Evolutionary conservation across 2,888 invertebrate genomes (phyloP), one percentile per base, ranked within the genome.

Genomic region (Leptogaster cylindrica): DNA sequence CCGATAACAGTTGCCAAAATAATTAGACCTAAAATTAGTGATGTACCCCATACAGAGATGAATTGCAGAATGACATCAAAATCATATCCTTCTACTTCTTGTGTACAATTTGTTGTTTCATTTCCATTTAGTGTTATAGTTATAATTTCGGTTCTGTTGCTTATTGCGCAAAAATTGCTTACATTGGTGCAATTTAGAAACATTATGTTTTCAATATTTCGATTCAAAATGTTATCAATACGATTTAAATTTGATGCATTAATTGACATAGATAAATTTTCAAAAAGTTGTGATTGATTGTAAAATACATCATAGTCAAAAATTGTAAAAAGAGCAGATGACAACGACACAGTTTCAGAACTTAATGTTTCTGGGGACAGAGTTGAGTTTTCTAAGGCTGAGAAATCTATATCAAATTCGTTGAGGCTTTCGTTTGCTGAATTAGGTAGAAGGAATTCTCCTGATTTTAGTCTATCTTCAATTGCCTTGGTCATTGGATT

Each of bases 1-100:
- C 72, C 72, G 31, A 72, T 87, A 76, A 95, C 89, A 73, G 93
- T 95, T 76, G 90, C 88, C 72, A 95, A 85, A 76, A 95, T 95
- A 83, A 95, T 89, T 74, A 92, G 84, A 61, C 91, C 91, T 64
- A 92, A 86, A 71, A 91, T 84, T 75, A 90, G 85, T 70, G 90
- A 89, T 70, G 89, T 87, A 74, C 88, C 85, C 72, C 87, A 86
- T 85, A 90, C 88, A 79, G 88, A 85, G 77, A 89, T 86, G 78
- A 88, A 83, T 72, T 85, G 84, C 73, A 79, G 74, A 3, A 78
- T 72, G 44, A 72, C 68, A 36, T 76, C 76, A 14, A 71, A 33
- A 18, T 71, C 68, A 39, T 51, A 51, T 25, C 36, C 58, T 8
- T 33, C 27, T 10, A 36, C 46, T 12, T 18, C 39, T 8, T 23